phyloP scores from a whole-genome alignment of 1,140 invertebrate species.

The Penaeus chinensis region DNA sequence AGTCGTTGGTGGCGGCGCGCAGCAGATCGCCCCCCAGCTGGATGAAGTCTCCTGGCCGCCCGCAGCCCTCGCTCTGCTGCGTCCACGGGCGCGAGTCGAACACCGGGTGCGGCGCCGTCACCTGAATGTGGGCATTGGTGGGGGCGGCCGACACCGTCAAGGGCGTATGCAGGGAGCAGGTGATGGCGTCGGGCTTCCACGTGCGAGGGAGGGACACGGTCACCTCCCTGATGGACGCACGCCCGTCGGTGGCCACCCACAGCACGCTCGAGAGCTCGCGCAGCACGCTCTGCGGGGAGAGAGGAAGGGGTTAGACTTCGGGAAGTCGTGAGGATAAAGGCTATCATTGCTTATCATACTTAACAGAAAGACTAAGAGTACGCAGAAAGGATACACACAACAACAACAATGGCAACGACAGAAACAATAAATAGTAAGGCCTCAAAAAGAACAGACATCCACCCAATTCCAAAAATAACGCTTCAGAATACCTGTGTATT shows the following conservation, averaged over 20 bases:
- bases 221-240: slow-evolving; percentile 71
- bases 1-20: slow-evolving; percentile 40
- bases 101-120: slow-evolving; percentile 42
- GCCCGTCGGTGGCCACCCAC: slow-evolving; percentile 69
- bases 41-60: slow-evolving; percentile 65
- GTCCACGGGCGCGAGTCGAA: slow-evolving; percentile 66
- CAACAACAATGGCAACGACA: too few relatives aligned
- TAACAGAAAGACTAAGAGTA: not conserved
- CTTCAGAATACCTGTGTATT: too few relatives aligned
- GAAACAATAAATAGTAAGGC: too few relatives aligned
- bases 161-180: slow-evolving; percentile 41
- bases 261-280: slow-evolving; percentile 39
- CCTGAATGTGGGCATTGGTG: slow-evolving; percentile 35
- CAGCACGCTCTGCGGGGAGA: slow-evolving; percentile 38
- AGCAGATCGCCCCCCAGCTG: slow-evolving; percentile 66
- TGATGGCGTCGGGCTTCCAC: slow-evolving; percentile 68
- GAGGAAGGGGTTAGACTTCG: not conserved
- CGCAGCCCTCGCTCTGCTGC: slow-evolving; percentile 66
- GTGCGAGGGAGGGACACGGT: slow-evolving; percentile 71
- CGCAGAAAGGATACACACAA: too few relatives aligned
- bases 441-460: too few relatives aligned
- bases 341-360: not conserved
- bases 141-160: slow-evolving; percentile 21
- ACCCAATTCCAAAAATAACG: too few relatives aligned
- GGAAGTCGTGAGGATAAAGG: not conserved